These are phyloP conservation scores for Malthinus flaveolus DNA, from an alignment of 2,888 invertebrate species.

Conservation along the genomic window DNA sequence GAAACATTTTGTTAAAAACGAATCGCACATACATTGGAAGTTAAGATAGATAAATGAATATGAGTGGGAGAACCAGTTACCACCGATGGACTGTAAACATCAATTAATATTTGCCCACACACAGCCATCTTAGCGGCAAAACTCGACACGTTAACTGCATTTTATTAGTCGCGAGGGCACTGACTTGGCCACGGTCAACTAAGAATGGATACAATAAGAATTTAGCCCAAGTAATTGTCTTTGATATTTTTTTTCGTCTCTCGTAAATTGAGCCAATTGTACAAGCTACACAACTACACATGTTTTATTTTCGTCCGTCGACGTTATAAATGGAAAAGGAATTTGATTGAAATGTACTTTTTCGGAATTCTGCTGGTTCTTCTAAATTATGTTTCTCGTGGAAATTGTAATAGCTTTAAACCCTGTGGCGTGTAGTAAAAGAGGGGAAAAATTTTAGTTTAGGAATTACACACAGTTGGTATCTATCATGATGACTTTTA, in stretches of 20 bases:
- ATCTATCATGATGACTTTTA: too few relatives aligned
- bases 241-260: background rate
- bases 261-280: conserved; percentile 20
- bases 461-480: too few relatives aligned
- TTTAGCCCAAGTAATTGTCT: conserved; percentile 22
- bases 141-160: conserved; percentile 31
- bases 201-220: conserved; percentile 28
- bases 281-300: background rate
- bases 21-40: conserved; percentile 10
- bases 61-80: conserved; percentile 29
- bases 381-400: too few relatives aligned
- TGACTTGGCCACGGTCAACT: conserved; percentile 27
- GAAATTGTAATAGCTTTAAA: too few relatives aligned
- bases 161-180: conserved; percentile 30
- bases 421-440: too few relatives aligned
- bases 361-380: too few relatives aligned
- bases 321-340: too few relatives aligned
- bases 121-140: conserved; percentile 29
- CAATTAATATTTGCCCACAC: conserved; percentile 33
- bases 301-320: conserved; percentile 21
- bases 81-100: conserved; percentile 30
- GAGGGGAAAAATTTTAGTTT: too few relatives aligned
- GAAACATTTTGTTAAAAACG: conserved; percentile 6
- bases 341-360: too few relatives aligned
- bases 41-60: conserved; percentile 21